Percentiles rank a stretch among this genome's conserved stretches.
Evolutionary conservation across 1,140 invertebrate species (phyloP).

Genomic region (Calephelis nemesis): DNA sequence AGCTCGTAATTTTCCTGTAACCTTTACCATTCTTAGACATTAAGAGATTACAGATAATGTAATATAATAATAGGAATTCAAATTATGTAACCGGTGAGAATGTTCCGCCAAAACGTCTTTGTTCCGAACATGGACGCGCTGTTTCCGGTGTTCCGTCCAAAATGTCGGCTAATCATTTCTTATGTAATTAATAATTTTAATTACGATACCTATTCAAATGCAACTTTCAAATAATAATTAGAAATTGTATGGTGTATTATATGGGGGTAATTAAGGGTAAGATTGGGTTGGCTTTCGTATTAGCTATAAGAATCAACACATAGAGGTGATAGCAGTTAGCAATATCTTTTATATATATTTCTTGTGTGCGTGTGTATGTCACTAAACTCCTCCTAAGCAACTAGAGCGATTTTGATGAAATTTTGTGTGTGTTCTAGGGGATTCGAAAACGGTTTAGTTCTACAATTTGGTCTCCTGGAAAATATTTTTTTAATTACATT

Average conservation of each 20-base stretch:
- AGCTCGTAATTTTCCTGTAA: neutral
- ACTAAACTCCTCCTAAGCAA: too few species aligned
- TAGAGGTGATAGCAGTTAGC: neutral
- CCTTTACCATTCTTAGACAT: conserved; percentile 7
- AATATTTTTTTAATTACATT: too few species aligned
- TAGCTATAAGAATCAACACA: neutral
- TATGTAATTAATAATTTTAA: conserved; percentile 16
- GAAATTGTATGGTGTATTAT: conserved; percentile 11
- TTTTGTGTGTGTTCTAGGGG: too few species aligned
- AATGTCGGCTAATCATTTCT: conserved; percentile 4
- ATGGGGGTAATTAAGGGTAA: neutral
- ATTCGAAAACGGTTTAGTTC: too few species aligned
- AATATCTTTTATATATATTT: too few species aligned
- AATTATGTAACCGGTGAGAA: conserved; percentile 10
- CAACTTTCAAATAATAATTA: conserved; percentile 10
- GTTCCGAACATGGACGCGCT: conserved; percentile 8
- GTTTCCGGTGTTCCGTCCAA: conserved; percentile 12
- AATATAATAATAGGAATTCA: conserved; percentile 14
- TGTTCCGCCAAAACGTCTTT: conserved; percentile 2
- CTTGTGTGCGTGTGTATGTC: too few species aligned
- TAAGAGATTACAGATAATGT: conserved; percentile 1
- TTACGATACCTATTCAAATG: neutral
- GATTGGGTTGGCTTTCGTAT: neutral
- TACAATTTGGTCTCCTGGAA: too few species aligned
- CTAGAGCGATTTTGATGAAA: too few species aligned